Evolutionary conservation across 2,888 invertebrate genomes (phyloP).

Genomic region (Leucophenga maculata): DNA sequence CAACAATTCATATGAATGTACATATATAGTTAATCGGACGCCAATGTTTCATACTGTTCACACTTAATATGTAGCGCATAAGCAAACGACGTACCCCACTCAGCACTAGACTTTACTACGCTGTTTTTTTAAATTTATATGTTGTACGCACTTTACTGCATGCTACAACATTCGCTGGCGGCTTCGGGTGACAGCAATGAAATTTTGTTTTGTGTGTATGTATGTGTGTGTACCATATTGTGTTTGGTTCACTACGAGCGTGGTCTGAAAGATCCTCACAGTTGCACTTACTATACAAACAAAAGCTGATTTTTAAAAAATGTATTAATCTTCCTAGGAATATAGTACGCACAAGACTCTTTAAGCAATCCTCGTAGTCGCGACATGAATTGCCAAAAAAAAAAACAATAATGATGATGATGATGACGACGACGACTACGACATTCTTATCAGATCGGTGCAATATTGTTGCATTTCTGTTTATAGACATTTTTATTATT

Average conservation of each 20-base stretch:
- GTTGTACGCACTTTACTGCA: constrained; percentile 43
- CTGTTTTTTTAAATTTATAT: not conserved
- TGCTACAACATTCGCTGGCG: constrained; percentile 21
- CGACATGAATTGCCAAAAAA: constrained; percentile 1
- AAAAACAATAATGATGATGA: not conserved
- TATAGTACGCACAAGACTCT: constrained; percentile 27
- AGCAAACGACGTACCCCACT: not conserved
- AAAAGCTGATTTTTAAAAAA: no score
- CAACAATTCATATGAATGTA: no score
- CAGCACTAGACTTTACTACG: no score
- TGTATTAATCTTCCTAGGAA: no score
- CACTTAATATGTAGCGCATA: no score
- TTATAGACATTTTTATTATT: constrained; percentile 22
- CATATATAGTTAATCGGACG: no score
- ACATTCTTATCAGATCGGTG: constrained; percentile 61
- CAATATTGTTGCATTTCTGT: constrained; percentile 45
- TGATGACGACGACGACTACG: constrained; percentile 47
- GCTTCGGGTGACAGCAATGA: not conserved
- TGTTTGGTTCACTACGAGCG: no score
- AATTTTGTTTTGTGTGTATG: no score
- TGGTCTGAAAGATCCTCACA: no score
- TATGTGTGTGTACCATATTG: no score
- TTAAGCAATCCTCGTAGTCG: not conserved
- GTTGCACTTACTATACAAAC: no score
- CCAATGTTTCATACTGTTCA: no score